These are phyloP conservation scores for Drosophila arawakana DNA, from an alignment of 1,140 invertebrate species.

Conservation along the genomic window DNA sequence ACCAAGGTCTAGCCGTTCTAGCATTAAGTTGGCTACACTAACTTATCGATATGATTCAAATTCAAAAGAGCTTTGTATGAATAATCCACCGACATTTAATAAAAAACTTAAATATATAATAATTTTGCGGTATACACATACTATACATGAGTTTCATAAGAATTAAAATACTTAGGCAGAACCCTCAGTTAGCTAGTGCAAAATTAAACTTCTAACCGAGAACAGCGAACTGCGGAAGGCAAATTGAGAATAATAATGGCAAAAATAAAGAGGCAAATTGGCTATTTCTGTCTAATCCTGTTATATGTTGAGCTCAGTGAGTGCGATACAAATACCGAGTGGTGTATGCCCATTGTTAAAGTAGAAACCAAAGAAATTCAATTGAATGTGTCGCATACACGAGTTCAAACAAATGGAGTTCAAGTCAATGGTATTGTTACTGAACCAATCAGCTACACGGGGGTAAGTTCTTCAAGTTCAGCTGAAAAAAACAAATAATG, in stretches of 20 bases:
- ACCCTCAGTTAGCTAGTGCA: too few species aligned
- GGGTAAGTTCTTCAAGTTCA: constrained; percentile 10
- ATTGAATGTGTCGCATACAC: not conserved
- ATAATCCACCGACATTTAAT: not conserved
- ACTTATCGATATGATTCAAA: too few species aligned
- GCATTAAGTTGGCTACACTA: not conserved
- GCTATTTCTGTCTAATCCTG: not conserved
- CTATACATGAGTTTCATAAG: too few species aligned
- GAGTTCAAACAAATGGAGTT: not conserved
- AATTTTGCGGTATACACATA: too few species aligned
- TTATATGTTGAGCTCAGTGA: not conserved
- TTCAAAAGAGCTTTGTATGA: too few species aligned
- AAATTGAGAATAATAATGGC: not conserved
- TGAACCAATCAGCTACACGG: too few species aligned
- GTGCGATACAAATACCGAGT: not conserved
- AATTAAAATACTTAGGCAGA: too few species aligned
- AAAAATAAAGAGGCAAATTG: not conserved
- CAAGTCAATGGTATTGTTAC: rapidly evolving
- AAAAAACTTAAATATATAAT: not conserved
- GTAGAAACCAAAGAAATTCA: not conserved
- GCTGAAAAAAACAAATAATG: not conserved
- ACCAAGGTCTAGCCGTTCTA: not conserved
- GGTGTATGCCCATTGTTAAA: not conserved
- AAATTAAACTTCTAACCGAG: too few species aligned
- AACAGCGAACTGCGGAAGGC: too few species aligned